Percentiles rank a stretch among this genome's conserved stretches.
These are phyloP conservation scores for Daboia siamensis DNA, from an alignment of 2,113 vertebrate species.

Conservation along the genomic window DNA sequence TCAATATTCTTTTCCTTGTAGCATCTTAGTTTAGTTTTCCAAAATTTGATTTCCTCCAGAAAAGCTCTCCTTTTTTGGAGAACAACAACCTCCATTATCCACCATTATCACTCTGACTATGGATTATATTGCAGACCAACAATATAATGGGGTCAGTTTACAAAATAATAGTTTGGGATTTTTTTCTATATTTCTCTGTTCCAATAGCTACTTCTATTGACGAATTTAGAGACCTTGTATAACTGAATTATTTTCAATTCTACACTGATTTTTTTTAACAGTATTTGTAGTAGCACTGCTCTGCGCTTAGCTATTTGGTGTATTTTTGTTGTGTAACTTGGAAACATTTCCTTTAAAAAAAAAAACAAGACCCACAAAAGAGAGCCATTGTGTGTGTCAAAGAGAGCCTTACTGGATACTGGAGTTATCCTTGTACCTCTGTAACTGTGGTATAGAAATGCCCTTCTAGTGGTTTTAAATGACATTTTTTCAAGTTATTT, in stretches of 20 bases:
- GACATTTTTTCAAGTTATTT: neutral
- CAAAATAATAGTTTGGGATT: neutral
- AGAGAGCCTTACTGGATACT: neutral
- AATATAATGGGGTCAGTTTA: neutral
- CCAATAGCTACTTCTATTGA: neutral
- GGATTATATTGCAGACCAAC: neutral
- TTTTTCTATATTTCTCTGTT: neutral
- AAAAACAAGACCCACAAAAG: neutral
- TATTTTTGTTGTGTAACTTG: neutral
- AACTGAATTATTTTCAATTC: neutral
- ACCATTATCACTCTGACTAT: neutral
- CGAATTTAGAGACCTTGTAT: neutral
- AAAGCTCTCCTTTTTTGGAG: neutral
- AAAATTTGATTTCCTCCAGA: neutral
- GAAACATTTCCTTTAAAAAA: neutral
- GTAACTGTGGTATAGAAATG: neutral
- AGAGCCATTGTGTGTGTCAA: neutral
- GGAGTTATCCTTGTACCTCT: neutral
- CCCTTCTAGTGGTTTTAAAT: neutral
- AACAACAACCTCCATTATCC: neutral
- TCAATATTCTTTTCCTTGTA: neutral
- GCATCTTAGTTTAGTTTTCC: neutral
- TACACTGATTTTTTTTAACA: neutral
- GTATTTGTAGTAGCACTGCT: neutral
- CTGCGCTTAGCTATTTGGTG: neutral